phyloP scores from a whole-genome alignment of 2,113 vertebrate genomes.

The Salvelinus namaycush region DNA sequence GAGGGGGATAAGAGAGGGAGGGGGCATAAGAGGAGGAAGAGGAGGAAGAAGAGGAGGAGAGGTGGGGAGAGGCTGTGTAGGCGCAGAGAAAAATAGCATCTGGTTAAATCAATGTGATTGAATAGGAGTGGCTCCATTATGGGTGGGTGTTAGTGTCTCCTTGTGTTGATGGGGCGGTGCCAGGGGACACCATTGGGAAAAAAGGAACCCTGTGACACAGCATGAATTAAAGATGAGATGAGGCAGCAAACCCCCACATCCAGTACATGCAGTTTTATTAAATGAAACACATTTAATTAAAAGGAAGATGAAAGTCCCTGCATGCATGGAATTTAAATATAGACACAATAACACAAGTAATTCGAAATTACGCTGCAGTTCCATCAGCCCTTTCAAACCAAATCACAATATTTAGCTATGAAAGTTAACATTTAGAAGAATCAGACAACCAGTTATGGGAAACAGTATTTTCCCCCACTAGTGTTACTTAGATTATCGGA shows the following conservation, averaged over 20 bases:
- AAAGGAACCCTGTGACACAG: constrained; percentile 37
- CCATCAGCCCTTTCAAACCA: no score
- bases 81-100: constrained; percentile 41
- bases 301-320: no score
- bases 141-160: constrained; percentile 55
- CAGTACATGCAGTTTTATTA: background rate
- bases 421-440: no score
- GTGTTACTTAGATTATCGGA: no score
- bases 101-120: constrained; percentile 75
- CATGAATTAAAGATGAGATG: constrained; percentile 77
- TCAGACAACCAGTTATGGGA: no score
- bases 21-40: constrained; percentile 14
- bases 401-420: no score
- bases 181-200: constrained; percentile 68
- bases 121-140: constrained; percentile 63
- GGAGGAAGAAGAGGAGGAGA: constrained; percentile 27
- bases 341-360: no score
- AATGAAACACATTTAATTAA: background rate
- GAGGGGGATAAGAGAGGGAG: background rate
- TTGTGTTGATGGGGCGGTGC: constrained; percentile 57
- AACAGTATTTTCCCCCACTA: background rate
- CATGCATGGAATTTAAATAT: no score
- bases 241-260: constrained; percentile 23
- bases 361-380: no score
- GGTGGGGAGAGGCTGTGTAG: background rate